Evolutionary conservation across 1,140 invertebrate species (phyloP).

Genomic region (Leptinotarsa texana): DNA sequence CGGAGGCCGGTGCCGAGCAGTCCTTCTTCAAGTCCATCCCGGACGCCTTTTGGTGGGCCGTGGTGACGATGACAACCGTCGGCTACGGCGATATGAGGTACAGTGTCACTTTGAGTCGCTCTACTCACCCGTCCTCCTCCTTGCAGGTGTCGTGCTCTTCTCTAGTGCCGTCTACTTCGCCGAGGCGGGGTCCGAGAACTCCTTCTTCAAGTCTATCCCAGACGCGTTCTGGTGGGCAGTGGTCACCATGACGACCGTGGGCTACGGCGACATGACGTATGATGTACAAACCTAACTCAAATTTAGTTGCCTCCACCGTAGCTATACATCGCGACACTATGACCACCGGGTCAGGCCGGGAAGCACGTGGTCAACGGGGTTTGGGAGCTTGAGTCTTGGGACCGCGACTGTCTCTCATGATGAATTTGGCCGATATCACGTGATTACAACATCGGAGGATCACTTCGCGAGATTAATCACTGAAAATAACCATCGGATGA

Average conservation of each 20-base stretch:
- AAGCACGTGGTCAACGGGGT: no score
- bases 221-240: conserved; percentile 99
- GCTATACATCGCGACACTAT: conserved; percentile 28
- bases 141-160: conserved; percentile 98
- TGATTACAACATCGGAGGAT: no score
- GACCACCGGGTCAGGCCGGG: conserved; percentile 17
- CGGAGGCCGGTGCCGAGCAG: conserved; percentile 93
- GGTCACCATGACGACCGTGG: conserved; percentile 99
- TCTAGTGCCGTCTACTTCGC: conserved; percentile 99
- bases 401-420: no score
- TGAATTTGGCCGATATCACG: no score
- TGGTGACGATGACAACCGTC: conserved; percentile 92
- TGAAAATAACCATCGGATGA: no score
- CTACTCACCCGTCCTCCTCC: conserved; percentile 51
- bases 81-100: conserved; percentile 98
- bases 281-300: conserved; percentile 75
- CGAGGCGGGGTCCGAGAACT: conserved; percentile 95
- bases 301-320: conserved; percentile 59
- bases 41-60: conserved; percentile 95
- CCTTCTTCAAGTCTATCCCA: conserved; percentile 98
- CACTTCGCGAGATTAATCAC: no score
- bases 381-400: no score
- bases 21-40: conserved; percentile 98
- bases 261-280: conserved; percentile 99
- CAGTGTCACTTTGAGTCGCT: conserved; percentile 50